Base-by-base conservation (phyloP, 2,888 invertebrate genomes). In the Spisula subtruncata region DNA sequence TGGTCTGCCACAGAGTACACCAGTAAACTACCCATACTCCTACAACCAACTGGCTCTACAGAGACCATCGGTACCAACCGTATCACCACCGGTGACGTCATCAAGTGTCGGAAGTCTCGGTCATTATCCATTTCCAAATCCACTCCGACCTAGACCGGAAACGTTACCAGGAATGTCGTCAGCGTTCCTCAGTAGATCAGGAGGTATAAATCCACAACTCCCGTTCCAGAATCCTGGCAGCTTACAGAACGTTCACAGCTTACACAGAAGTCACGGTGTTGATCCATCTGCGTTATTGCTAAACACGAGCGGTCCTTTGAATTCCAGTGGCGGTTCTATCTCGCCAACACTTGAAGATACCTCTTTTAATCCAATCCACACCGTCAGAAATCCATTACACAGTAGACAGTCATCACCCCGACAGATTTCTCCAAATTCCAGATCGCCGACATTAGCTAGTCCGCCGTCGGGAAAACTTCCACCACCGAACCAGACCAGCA, bases 21-120 rank as follows among this genome's bases (percentile, higher is more conserved):
- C 94, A 10, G 93, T 95, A 88, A 95, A 94, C 87, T 75, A 75
- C 75, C 75, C 75, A 35, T 94, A 95, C 90, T n/a, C n/a, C n/a
- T 95, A 95, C 93, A 93, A 94, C 54, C 93, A 94, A 35, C 90
- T 95, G 75, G 95, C 95, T 54, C 90, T 94, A 5, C 93, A 92
- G 51, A 89, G 93, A 80, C 90, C 93, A 56, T 56, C 92, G 16
- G 86, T 90, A 2, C 84, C 91, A 29, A 86, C 88, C 14, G 88
- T 88, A 20, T 86, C 91, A 56, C 85, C 92, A 12, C 92, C 89
- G 29, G 89, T 91, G 60, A 86, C 91, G 51, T 82, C 92, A 82
- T 89, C 87, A 35, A 84, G 81, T 16, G 84, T 91, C 46, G 90
- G 86, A 82, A 88, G 86, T n/a, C 92, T 93, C 86, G 91, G 92